phyloP scores from a whole-genome alignment of 2,113 vertebrate species.

The Hipposideros armiger region DNA sequence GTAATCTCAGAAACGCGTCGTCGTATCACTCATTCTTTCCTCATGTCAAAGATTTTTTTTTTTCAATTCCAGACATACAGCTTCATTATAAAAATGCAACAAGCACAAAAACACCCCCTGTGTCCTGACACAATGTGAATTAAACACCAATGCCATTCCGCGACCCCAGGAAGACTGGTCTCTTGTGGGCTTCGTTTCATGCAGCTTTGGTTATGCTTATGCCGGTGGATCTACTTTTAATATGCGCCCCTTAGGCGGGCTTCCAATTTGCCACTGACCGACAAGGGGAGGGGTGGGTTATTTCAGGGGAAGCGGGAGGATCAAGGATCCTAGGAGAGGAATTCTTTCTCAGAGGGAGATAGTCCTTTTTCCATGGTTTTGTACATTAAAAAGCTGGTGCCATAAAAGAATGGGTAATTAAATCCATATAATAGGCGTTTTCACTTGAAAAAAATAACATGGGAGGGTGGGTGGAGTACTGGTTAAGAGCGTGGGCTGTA shows the following conservation, averaged over 20 bases:
- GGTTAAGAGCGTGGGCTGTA: neutral
- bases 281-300: neutral
- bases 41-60: slow-evolving; percentile 53
- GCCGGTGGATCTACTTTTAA: slow-evolving; percentile 56
- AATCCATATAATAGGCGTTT: neutral
- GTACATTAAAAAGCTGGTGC: neutral
- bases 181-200: slow-evolving; percentile 25
- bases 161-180: neutral
- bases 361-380: neutral
- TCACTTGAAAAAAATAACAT: neutral
- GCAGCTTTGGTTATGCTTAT: neutral
- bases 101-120: neutral
- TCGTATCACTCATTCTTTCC: neutral
- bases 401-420: neutral
- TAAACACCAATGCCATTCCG: slow-evolving; percentile 59
- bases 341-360: neutral
- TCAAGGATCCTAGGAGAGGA: neutral
- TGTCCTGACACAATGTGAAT: slow-evolving; percentile 14
- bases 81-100: slow-evolving; percentile 71
- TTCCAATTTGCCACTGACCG: slow-evolving; percentile 49
- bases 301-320: slow-evolving; percentile 10
- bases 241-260: slow-evolving; percentile 17
- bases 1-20: slow-evolving; percentile 47
- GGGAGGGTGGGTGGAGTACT: too few species aligned
- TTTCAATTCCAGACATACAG: slow-evolving; percentile 49